These are phyloP conservation scores for Perca flavescens DNA, from an alignment of 2,113 vertebrate species.

Conservation along the genomic window DNA sequence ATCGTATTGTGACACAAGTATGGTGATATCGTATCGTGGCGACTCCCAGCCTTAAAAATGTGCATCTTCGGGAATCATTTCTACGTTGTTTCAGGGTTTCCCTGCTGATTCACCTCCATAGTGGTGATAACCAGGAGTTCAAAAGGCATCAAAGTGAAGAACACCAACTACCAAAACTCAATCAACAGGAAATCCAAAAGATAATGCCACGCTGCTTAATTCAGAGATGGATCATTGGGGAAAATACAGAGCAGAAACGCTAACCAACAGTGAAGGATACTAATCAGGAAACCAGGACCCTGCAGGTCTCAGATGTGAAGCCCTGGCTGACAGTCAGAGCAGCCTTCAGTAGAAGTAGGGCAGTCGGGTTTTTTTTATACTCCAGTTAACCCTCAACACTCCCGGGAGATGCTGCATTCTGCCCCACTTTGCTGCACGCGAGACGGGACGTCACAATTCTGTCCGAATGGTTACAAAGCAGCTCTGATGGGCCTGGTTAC, in stretches of 20 bases:
- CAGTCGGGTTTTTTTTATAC: constrained; percentile 68
- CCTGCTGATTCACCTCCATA: neutral
- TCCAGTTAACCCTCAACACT: constrained; percentile 65
- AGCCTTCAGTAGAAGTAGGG: constrained; percentile 60
- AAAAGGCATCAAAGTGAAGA: neutral
- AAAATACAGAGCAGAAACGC: neutral
- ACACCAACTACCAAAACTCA: neutral
- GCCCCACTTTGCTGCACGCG: constrained; percentile 54
- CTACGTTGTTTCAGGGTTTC: neutral
- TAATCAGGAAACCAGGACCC: constrained; percentile 3
- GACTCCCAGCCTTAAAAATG: too few relatives aligned
- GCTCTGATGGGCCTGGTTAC: constrained; percentile 11
- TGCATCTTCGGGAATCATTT: too few relatives aligned
- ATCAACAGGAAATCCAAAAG: neutral
- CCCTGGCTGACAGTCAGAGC: neutral
- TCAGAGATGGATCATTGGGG: neutral
- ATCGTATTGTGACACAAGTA: too few relatives aligned
- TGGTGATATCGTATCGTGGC: too few relatives aligned
- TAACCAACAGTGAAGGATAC: neutral
- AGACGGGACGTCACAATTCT: constrained; percentile 33
- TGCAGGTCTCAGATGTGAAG: neutral
- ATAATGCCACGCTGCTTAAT: neutral
- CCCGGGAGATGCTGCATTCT: constrained; percentile 22
- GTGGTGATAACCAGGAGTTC: too few relatives aligned
- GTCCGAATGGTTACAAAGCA: constrained; percentile 21